phyloP scores from a whole-genome alignment of 37 sponge, comb jelly and placozoan species.

The Lycopodina hypogea region DNA sequence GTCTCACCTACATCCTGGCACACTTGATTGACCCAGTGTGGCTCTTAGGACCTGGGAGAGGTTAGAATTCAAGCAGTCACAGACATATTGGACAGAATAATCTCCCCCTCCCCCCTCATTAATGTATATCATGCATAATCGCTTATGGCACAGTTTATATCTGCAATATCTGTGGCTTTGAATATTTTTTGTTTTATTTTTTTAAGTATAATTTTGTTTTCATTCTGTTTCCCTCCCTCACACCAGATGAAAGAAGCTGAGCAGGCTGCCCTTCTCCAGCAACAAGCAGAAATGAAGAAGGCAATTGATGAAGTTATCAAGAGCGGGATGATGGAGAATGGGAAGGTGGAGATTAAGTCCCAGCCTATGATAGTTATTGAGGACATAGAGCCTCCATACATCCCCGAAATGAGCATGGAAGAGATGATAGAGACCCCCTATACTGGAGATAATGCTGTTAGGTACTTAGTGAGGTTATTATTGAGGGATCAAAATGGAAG shows the following conservation, averaged over 20 bases:
- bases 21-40: no score
- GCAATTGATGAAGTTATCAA: conserved; percentile 4
- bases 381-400: conserved; percentile 21
- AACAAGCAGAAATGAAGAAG: conserved; percentile 15
- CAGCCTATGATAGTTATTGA: conserved; percentile 23
- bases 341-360: neutral
- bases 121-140: no score
- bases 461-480: conserved; percentile 33
- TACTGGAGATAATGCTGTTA: conserved; percentile 39
- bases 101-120: no score
- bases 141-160: no score
- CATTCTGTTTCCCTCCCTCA: no score
- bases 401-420: conserved; percentile 21
- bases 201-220: no score
- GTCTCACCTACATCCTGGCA: no score
- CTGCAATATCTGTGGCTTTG: no score
- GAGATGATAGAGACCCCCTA: neutral
- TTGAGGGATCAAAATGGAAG: conserved; percentile 1
- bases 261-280: neutral
- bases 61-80: no score
- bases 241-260: conserved; percentile 21
- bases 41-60: no score
- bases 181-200: no score
- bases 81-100: no score
- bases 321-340: conserved; percentile 3